Conservation (phyloP, 2,888 invertebrate genomes). For the Syrphus vitripennis region DNA sequence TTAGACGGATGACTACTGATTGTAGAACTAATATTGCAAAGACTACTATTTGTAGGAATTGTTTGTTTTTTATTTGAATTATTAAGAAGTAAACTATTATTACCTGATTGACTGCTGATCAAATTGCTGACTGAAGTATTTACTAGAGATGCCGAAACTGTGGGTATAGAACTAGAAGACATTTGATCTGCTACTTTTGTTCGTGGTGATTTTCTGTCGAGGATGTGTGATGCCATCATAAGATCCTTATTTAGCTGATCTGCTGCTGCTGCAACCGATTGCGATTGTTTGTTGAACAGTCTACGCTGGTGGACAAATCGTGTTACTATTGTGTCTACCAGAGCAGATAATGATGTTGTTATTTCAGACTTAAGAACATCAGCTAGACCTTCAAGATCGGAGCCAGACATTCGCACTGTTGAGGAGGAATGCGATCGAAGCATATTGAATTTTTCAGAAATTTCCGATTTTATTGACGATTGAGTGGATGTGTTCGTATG, state of each 20-base stretch:
- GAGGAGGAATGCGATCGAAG: constrained; percentile 87
- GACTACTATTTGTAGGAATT: constrained; percentile 79
- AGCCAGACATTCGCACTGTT: constrained; percentile 86
- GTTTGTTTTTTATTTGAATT: constrained; percentile 79
- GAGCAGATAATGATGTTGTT: constrained; percentile 89
- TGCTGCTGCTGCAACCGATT: constrained; percentile 90
- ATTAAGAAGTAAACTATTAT: constrained; percentile 80
- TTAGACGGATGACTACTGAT: constrained; percentile 71
- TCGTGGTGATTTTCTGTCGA: constrained; percentile 92
- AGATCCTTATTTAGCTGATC: constrained; percentile 93
- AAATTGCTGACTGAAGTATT: constrained; percentile 77
- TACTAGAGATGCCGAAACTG: constrained; percentile 73
- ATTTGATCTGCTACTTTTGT: constrained; percentile 80
- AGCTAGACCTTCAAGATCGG: constrained; percentile 94
- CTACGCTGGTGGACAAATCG: constrained; percentile 92
- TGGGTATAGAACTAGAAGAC: constrained; percentile 55
- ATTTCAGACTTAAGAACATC: constrained; percentile 95
- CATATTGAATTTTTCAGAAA: constrained; percentile 90
- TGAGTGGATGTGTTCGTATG: constrained; percentile 71
- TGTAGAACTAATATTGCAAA: constrained; percentile 73
- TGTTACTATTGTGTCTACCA: constrained; percentile 94
- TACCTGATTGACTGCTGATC: constrained; percentile 81
- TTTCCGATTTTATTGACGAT: constrained; percentile 84
- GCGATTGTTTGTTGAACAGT: constrained; percentile 88
- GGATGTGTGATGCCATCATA: constrained; percentile 89